phyloP scores from a whole-genome alignment of 2,113 vertebrate genomes.

The Elaphurus davidianus region DNA sequence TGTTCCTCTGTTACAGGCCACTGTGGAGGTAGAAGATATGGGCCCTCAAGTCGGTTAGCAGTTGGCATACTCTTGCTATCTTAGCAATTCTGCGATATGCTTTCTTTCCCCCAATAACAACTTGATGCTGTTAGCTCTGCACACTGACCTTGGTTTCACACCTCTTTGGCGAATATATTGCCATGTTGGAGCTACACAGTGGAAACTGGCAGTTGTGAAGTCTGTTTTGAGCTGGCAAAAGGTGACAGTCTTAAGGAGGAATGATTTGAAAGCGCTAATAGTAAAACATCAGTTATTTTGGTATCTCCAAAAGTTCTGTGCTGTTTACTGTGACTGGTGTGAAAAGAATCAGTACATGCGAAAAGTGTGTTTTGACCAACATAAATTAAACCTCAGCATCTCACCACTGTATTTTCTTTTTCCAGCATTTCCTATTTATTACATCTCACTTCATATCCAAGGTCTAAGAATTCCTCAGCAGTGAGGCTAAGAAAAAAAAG shows the following conservation, averaged over 20 bases:
- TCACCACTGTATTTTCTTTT: not conserved
- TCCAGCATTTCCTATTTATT: not conserved
- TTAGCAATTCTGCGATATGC: not conserved
- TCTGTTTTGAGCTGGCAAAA: constrained; percentile 47
- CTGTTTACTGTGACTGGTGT: constrained; percentile 54
- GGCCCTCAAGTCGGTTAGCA: not conserved
- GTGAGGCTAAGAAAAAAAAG: not conserved
- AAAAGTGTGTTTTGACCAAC: constrained; percentile 46
- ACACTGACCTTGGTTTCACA: constrained; percentile 19
- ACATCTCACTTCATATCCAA: not conserved
- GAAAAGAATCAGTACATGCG: constrained; percentile 62
- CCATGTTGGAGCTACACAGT: not conserved
- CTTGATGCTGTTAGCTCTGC: not conserved
- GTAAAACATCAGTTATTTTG: constrained; percentile 55
- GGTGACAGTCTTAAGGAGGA: constrained; percentile 58
- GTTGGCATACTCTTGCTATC: not conserved
- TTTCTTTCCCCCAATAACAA: not conserved
- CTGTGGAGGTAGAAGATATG: not conserved
- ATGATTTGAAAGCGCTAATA: constrained; percentile 60
- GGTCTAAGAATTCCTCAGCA: constrained; percentile 22
- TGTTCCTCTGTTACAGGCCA: not conserved
- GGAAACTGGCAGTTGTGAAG: constrained; percentile 24
- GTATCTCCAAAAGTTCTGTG: constrained; percentile 58
- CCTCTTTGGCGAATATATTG: constrained; percentile 35
- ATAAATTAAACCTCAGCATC: not conserved